Conservation (phyloP, 2,888 invertebrate species). For the Ramazzottius varieornatus region DNA sequence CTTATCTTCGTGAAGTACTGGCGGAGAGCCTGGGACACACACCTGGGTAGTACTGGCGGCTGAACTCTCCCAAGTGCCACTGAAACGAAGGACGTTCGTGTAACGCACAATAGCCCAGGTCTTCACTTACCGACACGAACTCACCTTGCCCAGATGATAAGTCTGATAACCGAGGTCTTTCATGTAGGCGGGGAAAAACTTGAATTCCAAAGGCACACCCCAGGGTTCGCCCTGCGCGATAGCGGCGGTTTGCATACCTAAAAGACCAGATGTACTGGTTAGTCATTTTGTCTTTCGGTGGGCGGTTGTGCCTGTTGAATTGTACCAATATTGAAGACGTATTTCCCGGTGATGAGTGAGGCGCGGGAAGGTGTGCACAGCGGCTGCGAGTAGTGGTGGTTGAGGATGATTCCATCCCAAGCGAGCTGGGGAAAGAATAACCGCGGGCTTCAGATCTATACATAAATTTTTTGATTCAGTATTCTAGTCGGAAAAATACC, state of each 20-base stretch:
- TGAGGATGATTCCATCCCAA: background rate
- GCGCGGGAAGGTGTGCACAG: background rate
- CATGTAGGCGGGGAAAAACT: conserved; percentile 19
- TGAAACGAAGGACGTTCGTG: background rate
- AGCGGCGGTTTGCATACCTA: conserved; percentile 17
- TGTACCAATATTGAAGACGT: background rate
- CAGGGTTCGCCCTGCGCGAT: conserved; percentile 15
- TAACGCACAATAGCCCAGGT: background rate
- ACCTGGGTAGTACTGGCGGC: background rate
- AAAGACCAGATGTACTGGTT: too few relatives aligned
- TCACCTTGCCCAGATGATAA: background rate
- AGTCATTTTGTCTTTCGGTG: too few relatives aligned
- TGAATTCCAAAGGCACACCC: conserved; percentile 18
- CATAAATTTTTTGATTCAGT: too few relatives aligned
- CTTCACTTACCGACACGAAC: background rate
- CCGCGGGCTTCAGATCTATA: too few relatives aligned
- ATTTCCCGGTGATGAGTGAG: background rate
- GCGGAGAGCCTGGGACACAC: background rate
- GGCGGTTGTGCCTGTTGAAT: too few relatives aligned
- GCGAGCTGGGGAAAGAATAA: background rate
- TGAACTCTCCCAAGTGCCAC: background rate
- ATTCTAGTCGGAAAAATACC: too few relatives aligned
- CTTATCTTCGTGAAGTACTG: background rate
- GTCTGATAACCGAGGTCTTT: conserved; percentile 17
- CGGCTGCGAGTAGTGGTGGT: background rate